Conservation (phyloP, 2,888 invertebrate genomes). For the Willowsia nigromaculata region DNA sequence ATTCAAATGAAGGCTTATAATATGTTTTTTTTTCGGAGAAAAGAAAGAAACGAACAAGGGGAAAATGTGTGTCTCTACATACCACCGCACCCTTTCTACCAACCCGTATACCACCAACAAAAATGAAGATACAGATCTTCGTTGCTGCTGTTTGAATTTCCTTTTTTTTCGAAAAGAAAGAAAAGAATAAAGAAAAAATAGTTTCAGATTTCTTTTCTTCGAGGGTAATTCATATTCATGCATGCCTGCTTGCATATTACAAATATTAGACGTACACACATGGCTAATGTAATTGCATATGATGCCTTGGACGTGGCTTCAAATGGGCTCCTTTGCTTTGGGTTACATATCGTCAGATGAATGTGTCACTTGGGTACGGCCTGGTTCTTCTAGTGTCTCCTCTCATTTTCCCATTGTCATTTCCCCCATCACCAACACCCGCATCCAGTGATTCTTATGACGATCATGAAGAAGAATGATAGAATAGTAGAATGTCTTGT, state of each 20-base stretch:
- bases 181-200: not conserved
- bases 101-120: not conserved
- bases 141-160: not conserved
- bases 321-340: not conserved
- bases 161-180: not conserved
- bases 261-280: not conserved
- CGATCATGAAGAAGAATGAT: too few relatives aligned
- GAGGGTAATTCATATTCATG: constrained; percentile 50
- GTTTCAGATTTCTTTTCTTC: constrained; percentile 17
- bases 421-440: not conserved
- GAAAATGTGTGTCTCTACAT: not conserved
- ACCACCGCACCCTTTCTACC: not conserved
- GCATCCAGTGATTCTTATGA: too few relatives aligned
- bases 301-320: constrained; percentile 9
- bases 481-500: too few relatives aligned
- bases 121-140: not conserved
- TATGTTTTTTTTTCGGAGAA: not conserved
- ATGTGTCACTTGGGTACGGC: constrained; percentile 25
- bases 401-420: constrained; percentile 45
- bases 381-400: constrained; percentile 4
- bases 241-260: constrained; percentile 44
- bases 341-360: not conserved
- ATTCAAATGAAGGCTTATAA: constrained; percentile 74
- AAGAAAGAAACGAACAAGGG: not conserved
- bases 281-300: constrained; percentile 27